Evolutionary conservation across 2,888 invertebrate genomes (phyloP), one percentile per base, ranked within the genome.

Genomic region (Tetropium fuscum): DNA sequence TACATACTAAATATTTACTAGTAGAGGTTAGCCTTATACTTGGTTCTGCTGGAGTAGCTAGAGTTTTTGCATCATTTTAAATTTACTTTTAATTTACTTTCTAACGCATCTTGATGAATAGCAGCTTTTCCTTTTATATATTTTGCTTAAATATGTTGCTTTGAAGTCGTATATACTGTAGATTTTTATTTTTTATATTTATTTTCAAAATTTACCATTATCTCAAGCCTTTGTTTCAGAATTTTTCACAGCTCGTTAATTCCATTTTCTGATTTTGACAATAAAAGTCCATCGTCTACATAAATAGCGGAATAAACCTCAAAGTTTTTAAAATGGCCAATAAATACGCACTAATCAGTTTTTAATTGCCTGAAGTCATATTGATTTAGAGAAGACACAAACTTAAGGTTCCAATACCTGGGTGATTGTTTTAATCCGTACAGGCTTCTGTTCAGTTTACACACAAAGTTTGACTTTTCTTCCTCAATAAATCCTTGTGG

Each of bases 331-430:
- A 45, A 27, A 7, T 45, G 15, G 8, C 51, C 27, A 15, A 0
- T 32, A 10, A 20, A 40, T n/a, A 51, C 18, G 27, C 51, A 51
- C 18, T 18, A 10, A 16, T 51, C 22, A 15, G 40, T n/a, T 3
- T 51, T 25, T 16, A 10, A 22, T 10, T 51, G 51, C n/a, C 40
- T 40, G 10, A 48, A 22, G 36, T n/a, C 36, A 36, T 11, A 47
- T 5, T 10, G 19, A 10, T 18, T 10, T 19, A 36, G 13, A 36
- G 25, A 48, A 7, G 20, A 5, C 1, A 11, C 7, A 27, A 25
- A 22, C 7, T 10, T 40, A 2, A 4, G n/a, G 32, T 40, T 40
- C 40, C 40, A 40, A 16, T 30, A 51, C 11, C 51, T 38, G 1
- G 41, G 41, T 43, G 41, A 20, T 22, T 43, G 41, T 22, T 43